Evolutionary conservation across 2,888 invertebrate genomes (phyloP).

Genomic region (Vanessa cardui): DNA sequence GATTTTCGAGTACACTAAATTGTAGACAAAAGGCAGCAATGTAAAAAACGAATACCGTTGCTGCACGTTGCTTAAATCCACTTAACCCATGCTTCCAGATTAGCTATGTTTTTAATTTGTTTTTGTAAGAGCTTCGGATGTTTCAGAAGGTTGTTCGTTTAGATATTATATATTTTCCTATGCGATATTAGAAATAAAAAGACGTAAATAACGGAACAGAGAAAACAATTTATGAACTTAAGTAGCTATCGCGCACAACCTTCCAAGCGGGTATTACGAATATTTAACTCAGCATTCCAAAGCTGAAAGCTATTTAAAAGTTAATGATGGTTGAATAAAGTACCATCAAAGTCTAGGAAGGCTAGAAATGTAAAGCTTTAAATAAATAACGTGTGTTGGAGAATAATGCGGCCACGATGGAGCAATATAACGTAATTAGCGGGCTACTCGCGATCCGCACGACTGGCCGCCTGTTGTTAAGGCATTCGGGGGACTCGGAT

Average conservation of each 20-base stretch:
- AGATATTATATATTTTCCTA: background rate
- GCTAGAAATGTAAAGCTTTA: constrained; percentile 13
- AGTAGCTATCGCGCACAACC: no score
- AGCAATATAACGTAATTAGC: constrained; percentile 48
- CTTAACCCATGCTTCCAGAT: constrained; percentile 21
- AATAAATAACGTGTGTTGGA: constrained; percentile 26
- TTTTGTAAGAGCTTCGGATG: constrained; percentile 13
- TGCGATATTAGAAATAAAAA: no score
- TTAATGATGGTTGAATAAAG: background rate
- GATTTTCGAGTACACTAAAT: constrained; percentile 7
- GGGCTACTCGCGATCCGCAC: constrained; percentile 43
- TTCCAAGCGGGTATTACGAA: no score
- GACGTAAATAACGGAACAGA: no score
- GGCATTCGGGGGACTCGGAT: constrained; percentile 31
- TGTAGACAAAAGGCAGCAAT: constrained; percentile 1
- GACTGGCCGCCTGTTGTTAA: constrained; percentile 46
- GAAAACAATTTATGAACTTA: no score
- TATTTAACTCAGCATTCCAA: no score
- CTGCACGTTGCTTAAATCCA: constrained; percentile 18
- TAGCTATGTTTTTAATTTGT: constrained; percentile 13
- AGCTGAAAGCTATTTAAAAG: background rate
- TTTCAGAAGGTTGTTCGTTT: background rate
- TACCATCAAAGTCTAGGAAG: background rate
- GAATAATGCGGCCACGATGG: constrained; percentile 46
- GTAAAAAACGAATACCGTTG: constrained; percentile 3